Evolutionary conservation across 2,888 invertebrate genomes (phyloP), one percentile per base, ranked within the genome.

Genomic region (Uloborus plumipes): DNA sequence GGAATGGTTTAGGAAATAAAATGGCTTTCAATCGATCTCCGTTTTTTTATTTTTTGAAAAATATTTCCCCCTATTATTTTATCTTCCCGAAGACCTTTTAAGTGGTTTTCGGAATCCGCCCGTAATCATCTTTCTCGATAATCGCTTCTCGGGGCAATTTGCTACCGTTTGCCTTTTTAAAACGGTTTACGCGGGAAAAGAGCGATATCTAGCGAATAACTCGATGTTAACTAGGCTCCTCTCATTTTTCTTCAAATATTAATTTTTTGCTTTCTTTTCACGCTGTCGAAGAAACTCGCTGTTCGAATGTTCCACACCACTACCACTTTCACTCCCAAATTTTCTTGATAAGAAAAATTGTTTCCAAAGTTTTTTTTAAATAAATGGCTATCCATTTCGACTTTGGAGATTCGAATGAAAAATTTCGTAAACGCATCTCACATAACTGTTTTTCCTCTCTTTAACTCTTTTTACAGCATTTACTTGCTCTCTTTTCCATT

Each of bases 51-150:
- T 59, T 65, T 70, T 66, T 55, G 55, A n/a, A 9, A n/a, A n/a
- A 26, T 31, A 39, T 62, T 64, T 20, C 20, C 47, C 64, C 13
- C 59, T 79, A 51, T 73, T 77, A 70, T 59, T 78, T 72, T 80
- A 50, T 65, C 39, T 77, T 65, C 39, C n/a, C 55, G 77, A 50
- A 64, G 64, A 69, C 64, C 70, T 81, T 73, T 81, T 74, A 74
- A 81, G 74, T 74, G 74, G 74, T 70, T 81, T 66, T 50, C 70
- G 50, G 65, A 74, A 70, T 69, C 53, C 70, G 47, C 61, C 59
- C 20, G 73, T 73, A 80, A 80, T 80, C 69, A 80, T 74, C 80
- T 80, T 64, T 49, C 70, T 65, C 80, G 80, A 81, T 81, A 81
- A 81, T 81, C 67, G 64, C 74, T 74, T 74, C 49, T 66, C 59